These are phyloP conservation scores for Norana najaformis DNA, from an alignment of 2,888 invertebrate species.

Conservation along the genomic window DNA sequence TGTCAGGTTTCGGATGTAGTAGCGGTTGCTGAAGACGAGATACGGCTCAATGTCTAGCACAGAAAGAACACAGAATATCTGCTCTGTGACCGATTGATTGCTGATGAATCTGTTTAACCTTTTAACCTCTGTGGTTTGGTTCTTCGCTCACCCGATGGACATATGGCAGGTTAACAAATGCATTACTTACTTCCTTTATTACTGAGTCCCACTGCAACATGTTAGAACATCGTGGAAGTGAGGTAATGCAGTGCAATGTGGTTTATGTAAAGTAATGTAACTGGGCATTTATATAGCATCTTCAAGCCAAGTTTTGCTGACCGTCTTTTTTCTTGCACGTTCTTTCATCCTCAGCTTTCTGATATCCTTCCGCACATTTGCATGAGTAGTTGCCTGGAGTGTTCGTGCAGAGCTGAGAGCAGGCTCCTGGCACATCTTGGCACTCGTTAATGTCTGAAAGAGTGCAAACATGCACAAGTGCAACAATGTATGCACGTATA, in stretches of 20 bases:
- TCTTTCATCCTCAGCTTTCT: constrained; percentile 73
- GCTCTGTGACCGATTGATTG: not conserved
- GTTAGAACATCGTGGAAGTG: not conserved
- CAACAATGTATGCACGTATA: too few species aligned
- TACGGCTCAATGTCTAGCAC: constrained; percentile 51
- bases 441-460: constrained; percentile 59
- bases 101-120: not conserved
- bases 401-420: constrained; percentile 92
- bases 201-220: too few species aligned
- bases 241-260: too few species aligned
- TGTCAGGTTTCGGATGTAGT: constrained; percentile 94
- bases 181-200: too few species aligned
- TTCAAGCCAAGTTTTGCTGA: constrained; percentile 26
- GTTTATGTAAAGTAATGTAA: too few species aligned
- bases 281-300: not conserved
- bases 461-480: not conserved
- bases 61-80: constrained; percentile 16
- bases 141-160: too few species aligned
- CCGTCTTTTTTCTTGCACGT: constrained; percentile 87
- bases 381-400: constrained; percentile 93
- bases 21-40: constrained; percentile 77
- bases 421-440: constrained; percentile 80
- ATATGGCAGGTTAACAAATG: too few species aligned
- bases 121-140: constrained; percentile 15
- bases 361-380: constrained; percentile 92